A percentile compares a stretch with the other conserved stretches of the same genome.
These are phyloP conservation scores for Drosophila bifasciata DNA, from an alignment of 1,140 invertebrate genomes.

Conservation along the genomic window DNA sequence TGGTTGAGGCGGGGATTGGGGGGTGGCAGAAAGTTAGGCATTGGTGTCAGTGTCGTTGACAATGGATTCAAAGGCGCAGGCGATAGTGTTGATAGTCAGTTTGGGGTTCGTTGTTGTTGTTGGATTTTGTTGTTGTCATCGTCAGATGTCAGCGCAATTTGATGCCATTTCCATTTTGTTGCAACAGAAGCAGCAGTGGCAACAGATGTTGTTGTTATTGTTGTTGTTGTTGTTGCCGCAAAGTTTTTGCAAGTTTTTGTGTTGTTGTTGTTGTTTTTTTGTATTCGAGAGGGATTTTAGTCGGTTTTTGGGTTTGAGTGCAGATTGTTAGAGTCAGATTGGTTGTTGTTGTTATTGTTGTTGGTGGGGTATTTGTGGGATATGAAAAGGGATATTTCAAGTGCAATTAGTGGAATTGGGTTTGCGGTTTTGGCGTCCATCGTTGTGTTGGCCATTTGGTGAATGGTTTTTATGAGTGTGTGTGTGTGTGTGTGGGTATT, in stretches of 20 bases:
- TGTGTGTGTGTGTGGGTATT: slow-evolving; percentile 13
- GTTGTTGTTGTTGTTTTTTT: slow-evolving; percentile 22
- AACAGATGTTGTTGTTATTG: neutral
- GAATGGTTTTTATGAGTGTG: slow-evolving; percentile 31
- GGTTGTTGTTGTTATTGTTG: slow-evolving; percentile 17
- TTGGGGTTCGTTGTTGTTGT: slow-evolving; percentile 17
- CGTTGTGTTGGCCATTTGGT: slow-evolving; percentile 62
- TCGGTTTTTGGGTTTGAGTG: slow-evolving; percentile 40
- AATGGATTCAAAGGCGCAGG: slow-evolving; percentile 43
- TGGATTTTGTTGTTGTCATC: slow-evolving; percentile 49
- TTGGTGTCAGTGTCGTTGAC: slow-evolving; percentile 70
- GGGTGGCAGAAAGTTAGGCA: slow-evolving; percentile 40
- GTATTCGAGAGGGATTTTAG: slow-evolving; percentile 14
- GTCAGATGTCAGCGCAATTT: slow-evolving; percentile 83
- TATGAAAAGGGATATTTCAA: slow-evolving; percentile 80
- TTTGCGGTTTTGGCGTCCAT: slow-evolving; percentile 67
- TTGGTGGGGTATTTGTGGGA: slow-evolving; percentile 45
- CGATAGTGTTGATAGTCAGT: slow-evolving; percentile 29
- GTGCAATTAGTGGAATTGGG: slow-evolving; percentile 81
- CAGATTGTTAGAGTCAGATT: slow-evolving; percentile 36
- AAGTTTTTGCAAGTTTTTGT: slow-evolving; percentile 72
- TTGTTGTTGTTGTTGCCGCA: slow-evolving; percentile 25
- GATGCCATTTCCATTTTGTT: slow-evolving; percentile 80
- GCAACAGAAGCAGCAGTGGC: slow-evolving; percentile 23
- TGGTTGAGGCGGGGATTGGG: neutral